phyloP scores from a whole-genome alignment of 2,797 vertebrate genomes.

The Falco columbarius region DNA sequence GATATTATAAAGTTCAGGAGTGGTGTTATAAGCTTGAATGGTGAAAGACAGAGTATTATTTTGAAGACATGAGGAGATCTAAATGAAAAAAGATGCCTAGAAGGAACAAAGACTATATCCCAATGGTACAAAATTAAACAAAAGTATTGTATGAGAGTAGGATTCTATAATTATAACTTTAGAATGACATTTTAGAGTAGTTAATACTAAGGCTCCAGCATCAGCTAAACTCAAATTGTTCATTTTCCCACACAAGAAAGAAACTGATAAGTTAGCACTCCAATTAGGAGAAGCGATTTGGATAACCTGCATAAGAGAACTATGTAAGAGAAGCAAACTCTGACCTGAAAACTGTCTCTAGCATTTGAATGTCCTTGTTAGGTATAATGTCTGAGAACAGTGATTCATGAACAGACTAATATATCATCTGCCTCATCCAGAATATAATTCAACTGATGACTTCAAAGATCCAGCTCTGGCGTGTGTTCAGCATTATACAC shows the following conservation, averaged over 20 bases:
- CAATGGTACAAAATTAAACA: neutral
- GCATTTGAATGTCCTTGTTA: neutral
- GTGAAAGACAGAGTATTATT: neutral
- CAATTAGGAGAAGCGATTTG: neutral
- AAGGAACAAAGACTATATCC: neutral
- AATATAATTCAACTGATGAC: conserved; percentile 62
- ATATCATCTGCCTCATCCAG: conserved; percentile 55
- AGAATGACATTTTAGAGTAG: neutral
- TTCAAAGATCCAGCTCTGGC: conserved; percentile 53
- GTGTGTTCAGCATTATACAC: neutral
- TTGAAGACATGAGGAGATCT: neutral
- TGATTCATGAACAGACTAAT: conserved; percentile 52
- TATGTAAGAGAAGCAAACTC: neutral
- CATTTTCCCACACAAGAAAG: neutral
- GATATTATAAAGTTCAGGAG: neutral
- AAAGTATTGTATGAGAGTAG: neutral
- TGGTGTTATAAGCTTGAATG: neutral
- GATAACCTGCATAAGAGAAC: neutral
- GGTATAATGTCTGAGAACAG: conserved; percentile 17
- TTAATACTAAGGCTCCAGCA: neutral
- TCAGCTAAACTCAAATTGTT: neutral
- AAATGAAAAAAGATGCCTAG: neutral
- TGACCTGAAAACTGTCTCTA: conserved; percentile 3
- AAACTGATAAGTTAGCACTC: neutral
- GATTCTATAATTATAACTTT: neutral